Evolutionary conservation across 1,140 invertebrate genomes (phyloP).

Genomic region (Neodiprion fabricii): DNA sequence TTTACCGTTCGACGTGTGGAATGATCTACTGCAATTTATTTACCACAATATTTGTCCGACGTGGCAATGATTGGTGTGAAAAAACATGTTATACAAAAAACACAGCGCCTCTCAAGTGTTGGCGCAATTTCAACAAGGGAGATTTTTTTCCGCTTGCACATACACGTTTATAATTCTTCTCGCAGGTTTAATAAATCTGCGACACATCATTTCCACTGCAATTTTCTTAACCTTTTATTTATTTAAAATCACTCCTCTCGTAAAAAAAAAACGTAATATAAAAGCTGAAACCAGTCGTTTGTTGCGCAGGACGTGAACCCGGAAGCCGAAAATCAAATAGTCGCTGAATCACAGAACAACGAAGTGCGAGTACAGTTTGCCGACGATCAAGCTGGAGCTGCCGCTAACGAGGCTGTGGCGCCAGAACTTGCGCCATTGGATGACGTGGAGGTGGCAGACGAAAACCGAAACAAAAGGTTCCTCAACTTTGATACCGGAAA

Average conservation of each 20-base stretch:
- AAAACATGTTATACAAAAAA: too few relatives aligned
- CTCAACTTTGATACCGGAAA: constrained; percentile 70
- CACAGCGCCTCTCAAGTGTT: too few relatives aligned
- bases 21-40: too few relatives aligned
- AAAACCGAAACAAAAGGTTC: constrained; percentile 82
- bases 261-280: background rate
- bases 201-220: background rate
- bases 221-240: too few relatives aligned
- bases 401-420: constrained; percentile 58
- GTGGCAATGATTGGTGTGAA: too few relatives aligned
- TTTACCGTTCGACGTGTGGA: too few relatives aligned
- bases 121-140: background rate
- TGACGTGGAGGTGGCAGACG: constrained; percentile 68
- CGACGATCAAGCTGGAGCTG: constrained; percentile 59
- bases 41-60: too few relatives aligned
- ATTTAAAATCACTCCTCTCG: too few relatives aligned
- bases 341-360: constrained; percentile 67
- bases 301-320: constrained; percentile 52
- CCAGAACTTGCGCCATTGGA: constrained; percentile 66
- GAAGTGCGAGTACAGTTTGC: constrained; percentile 70
- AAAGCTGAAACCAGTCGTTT: constrained; percentile 31
- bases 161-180: background rate
- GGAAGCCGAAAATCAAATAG: constrained; percentile 57
- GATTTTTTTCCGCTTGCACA: background rate
- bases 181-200: background rate